Evolutionary conservation across 2,888 invertebrate genomes (phyloP).

Genomic region (Emmelina monodactyla): DNA sequence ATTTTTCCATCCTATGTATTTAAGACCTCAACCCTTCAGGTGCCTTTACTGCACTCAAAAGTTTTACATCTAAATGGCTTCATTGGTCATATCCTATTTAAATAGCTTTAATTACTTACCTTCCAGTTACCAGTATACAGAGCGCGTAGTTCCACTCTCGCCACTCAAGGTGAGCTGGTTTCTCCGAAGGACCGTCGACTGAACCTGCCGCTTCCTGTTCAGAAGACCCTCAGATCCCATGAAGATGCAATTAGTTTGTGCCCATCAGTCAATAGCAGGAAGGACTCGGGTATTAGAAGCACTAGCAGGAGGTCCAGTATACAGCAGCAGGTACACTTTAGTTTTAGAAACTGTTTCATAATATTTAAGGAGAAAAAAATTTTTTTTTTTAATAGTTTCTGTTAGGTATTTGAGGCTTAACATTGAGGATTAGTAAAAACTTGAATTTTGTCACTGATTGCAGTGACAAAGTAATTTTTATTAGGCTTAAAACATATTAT

Average conservation of each 20-base stretch:
- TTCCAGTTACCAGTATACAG: constrained; percentile 50
- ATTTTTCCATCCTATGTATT: no score
- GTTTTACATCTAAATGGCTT: background rate
- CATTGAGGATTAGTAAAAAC: no score
- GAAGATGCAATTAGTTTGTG: constrained; percentile 77
- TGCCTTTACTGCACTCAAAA: no score
- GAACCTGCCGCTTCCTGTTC: constrained; percentile 50
- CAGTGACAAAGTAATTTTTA: no score
- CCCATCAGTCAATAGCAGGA: constrained; percentile 81
- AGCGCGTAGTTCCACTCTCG: constrained; percentile 55
- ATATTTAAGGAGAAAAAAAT: background rate
- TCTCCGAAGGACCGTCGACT: constrained; percentile 45
- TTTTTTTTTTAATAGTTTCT: background rate
- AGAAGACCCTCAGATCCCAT: constrained; percentile 27
- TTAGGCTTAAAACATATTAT: no score
- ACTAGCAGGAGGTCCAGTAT: constrained; percentile 86
- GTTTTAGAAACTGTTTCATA: constrained; percentile 1
- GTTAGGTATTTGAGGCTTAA: no score
- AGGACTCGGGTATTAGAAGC: constrained; percentile 88
- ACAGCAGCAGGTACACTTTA: constrained; percentile 86
- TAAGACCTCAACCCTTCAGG: no score
- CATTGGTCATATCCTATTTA: background rate
- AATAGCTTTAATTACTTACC: background rate
- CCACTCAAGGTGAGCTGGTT: constrained; percentile 42
- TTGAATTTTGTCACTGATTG: no score